These are phyloP conservation scores for Gambusia yucatana DNA, from an alignment of 2,797 vertebrate species.

Conservation along the genomic window DNA sequence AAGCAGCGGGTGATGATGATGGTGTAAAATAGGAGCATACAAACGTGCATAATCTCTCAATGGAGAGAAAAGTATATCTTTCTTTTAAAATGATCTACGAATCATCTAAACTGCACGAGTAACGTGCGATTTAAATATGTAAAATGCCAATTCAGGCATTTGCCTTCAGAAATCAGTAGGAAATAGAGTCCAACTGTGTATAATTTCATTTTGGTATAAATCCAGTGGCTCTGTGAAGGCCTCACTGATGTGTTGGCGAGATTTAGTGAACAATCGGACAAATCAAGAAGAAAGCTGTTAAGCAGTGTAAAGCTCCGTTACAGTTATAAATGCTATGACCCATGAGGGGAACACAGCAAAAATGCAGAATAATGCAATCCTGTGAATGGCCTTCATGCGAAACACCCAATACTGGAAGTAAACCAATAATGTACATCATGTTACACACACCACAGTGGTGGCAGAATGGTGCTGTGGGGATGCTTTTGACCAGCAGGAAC, in stretches of 20 bases:
- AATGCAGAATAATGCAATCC: background rate
- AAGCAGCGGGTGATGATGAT: background rate
- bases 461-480: constrained; percentile 1
- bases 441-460: background rate
- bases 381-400: background rate
- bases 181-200: background rate
- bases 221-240: background rate
- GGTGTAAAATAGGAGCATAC: background rate
- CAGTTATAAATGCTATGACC: background rate
- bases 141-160: background rate
- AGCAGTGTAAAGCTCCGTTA: background rate
- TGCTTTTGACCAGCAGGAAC: background rate
- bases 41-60: background rate
- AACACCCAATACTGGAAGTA: background rate
- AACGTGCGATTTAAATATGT: background rate
- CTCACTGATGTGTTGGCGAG: background rate
- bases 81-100: background rate
- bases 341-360: background rate
- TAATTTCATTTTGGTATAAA: background rate
- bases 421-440: background rate
- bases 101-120: too few species aligned
- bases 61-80: background rate
- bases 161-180: background rate
- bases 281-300: background rate
- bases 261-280: background rate